A percentile compares a stretch with the other conserved stretches of the same genome.
Evolutionary conservation across 1,140 invertebrate species (phyloP).

Genomic region (Neelides sp.): DNA sequence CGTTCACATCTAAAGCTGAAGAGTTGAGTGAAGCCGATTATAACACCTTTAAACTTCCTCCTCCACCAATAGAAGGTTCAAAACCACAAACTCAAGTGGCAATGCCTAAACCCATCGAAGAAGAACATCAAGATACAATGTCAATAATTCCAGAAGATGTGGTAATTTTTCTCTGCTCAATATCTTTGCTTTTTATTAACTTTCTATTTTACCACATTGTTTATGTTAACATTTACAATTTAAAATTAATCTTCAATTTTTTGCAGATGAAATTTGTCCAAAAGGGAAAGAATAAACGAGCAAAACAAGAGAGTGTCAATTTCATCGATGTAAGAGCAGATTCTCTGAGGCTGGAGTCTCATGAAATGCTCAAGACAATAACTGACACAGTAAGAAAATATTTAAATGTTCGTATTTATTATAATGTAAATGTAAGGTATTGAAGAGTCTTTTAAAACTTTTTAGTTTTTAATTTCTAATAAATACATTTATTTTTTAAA

Average conservation of each 20-base stretch:
- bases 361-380: constrained; percentile 62
- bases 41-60: constrained; percentile 32
- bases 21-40: constrained; percentile 10
- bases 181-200: not conserved
- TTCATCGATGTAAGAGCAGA: constrained; percentile 73
- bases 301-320: constrained; percentile 42
- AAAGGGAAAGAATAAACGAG: constrained; percentile 39
- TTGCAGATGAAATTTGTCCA: constrained; percentile 25
- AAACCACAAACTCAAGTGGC: not conserved
- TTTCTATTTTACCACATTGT: not conserved
- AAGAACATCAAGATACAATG: not conserved
- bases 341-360: constrained; percentile 62
- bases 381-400: constrained; percentile 20
- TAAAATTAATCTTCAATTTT: not conserved
- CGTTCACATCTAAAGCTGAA: constrained; percentile 19
- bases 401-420: not conserved
- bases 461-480: not conserved
- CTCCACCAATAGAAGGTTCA: constrained; percentile 1
- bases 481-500: constrained; percentile 4
- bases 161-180: not conserved
- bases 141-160: constrained; percentile 1
- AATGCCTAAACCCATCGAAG: not conserved
- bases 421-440: not conserved
- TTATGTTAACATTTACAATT: not conserved
- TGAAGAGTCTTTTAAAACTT: constrained; percentile 4